Conservation (phyloP, 2,113 vertebrate genomes). For the Theropithecus gelada region DNA sequence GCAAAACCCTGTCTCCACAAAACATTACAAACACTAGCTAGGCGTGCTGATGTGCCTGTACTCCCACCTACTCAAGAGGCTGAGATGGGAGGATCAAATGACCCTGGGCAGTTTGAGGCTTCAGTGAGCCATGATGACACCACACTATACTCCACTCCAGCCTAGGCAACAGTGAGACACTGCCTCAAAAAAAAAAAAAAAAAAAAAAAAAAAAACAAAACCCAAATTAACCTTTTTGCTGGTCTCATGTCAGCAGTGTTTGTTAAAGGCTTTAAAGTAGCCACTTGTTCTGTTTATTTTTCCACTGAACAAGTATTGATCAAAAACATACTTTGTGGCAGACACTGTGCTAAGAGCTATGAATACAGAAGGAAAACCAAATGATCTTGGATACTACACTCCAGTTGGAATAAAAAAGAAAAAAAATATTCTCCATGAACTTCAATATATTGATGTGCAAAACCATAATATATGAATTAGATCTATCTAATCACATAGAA, state of each 20-base stretch:
- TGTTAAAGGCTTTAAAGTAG: not conserved
- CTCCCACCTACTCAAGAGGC: too few relatives aligned
- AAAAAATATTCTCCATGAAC: not conserved
- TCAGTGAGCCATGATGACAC: too few relatives aligned
- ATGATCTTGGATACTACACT: not conserved
- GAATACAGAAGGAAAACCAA: not conserved
- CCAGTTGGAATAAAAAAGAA: not conserved
- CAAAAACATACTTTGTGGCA: not conserved
- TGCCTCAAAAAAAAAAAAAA: too few relatives aligned
- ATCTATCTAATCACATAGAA: not conserved
- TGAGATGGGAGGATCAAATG: too few relatives aligned
- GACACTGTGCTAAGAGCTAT: not conserved
- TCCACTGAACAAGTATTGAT: not conserved
- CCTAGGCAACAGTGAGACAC: too few relatives aligned
- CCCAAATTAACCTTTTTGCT: not conserved
- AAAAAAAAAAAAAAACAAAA: too few relatives aligned
- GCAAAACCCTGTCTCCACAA: too few relatives aligned
- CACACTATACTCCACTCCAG: too few relatives aligned
- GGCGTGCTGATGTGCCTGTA: too few relatives aligned
- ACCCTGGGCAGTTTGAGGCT: too few relatives aligned
- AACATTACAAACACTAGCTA: too few relatives aligned
- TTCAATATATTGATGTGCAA: not conserved
- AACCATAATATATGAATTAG: not conserved
- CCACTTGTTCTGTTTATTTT: not conserved
- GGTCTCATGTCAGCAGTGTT: not conserved